Evolutionary conservation across 2,797 vertebrate genomes (phyloP).

Genomic region (Mormyrops attenuatus): DNA sequence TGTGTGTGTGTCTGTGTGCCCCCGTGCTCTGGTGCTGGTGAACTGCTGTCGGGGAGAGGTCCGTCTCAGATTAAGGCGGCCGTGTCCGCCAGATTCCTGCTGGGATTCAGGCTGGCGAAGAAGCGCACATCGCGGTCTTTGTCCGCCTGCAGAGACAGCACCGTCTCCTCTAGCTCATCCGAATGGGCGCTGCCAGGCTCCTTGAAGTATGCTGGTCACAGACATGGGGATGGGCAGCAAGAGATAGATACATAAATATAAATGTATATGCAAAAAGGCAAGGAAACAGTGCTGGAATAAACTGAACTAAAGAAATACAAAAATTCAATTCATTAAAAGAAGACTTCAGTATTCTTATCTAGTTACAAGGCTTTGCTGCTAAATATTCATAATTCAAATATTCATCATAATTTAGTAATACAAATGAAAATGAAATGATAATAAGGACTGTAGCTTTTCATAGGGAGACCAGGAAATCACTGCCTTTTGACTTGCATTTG

Average conservation of each 20-base stretch:
- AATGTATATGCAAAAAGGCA: background rate
- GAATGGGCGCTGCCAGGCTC: conserved; percentile 79
- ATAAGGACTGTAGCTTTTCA: background rate
- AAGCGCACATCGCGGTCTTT: conserved; percentile 81
- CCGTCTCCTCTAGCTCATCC: conserved; percentile 75
- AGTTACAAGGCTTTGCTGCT: background rate
- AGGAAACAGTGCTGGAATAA: background rate
- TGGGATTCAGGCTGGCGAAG: conserved; percentile 77
- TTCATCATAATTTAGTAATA: background rate
- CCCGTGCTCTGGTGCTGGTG: conserved; percentile 52
- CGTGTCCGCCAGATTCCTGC: conserved; percentile 61
- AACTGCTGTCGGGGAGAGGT: conserved; percentile 35
- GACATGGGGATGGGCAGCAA: conserved; percentile 14
- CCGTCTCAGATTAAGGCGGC: conserved; percentile 58
- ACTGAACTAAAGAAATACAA: background rate
- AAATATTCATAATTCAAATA: background rate
- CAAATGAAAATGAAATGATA: background rate
- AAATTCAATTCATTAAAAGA: background rate
- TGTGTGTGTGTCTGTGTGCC: conserved; percentile 43
- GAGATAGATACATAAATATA: background rate
- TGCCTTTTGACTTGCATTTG: background rate
- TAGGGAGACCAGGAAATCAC: background rate
- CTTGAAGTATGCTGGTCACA: conserved; percentile 73
- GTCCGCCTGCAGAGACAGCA: conserved; percentile 77
- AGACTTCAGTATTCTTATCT: background rate